Base-by-base conservation (phyloP, 1,140 invertebrate genomes). In the Trachelipus rathkii region DNA sequence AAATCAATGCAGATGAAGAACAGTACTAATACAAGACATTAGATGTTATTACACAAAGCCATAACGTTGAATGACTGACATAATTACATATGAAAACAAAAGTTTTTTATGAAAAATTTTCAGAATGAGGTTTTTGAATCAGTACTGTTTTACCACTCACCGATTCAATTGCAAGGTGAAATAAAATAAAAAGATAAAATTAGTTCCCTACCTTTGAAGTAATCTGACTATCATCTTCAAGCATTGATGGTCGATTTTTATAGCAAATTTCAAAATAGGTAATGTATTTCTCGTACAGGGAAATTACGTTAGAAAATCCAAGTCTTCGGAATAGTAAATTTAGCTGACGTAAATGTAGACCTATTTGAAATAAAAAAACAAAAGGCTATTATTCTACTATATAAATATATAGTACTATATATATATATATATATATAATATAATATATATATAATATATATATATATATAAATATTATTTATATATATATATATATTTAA, bases 401-500 rank as follows among this genome's bases (percentile, higher is more conserved):
- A 60, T 60, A 60, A 4, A 60, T 60, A 60, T 60, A 60, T 60
- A 60, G n/a, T n/a, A n/a, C n/a, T 60, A 60, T 60, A 60, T 60
- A 60, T 60, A 60, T 60, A 60, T 60, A 60, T 60, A 60, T 33
- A 33, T 33, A 33, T 33, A 33, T 33, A 33, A 33, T 33, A 33
- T 60, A 60, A 60, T 60, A 60, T 60, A 60, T 60, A 60, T 60
- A 60, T 60, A 60, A 60, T 60, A 60, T 60, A 60, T 60, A 60
- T 60, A 60, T 60, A 60, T 60, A 60, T 60, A 60, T 60, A 60
- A 4, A 60, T 60, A 60, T 60, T 60, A 60, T 60, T 4, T 33
- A 33, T 33, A 33, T 33, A 33, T 33, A 33, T 33, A 33, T 33
- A 33, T 33, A 33, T 33, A 33, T 33, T 3, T 33, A 33, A 3